Percentiles rank a stretch among this genome's conserved stretches.
Evolutionary conservation across 1,140 invertebrate genomes (phyloP).

Genomic region (Steinernema feltiae): DNA sequence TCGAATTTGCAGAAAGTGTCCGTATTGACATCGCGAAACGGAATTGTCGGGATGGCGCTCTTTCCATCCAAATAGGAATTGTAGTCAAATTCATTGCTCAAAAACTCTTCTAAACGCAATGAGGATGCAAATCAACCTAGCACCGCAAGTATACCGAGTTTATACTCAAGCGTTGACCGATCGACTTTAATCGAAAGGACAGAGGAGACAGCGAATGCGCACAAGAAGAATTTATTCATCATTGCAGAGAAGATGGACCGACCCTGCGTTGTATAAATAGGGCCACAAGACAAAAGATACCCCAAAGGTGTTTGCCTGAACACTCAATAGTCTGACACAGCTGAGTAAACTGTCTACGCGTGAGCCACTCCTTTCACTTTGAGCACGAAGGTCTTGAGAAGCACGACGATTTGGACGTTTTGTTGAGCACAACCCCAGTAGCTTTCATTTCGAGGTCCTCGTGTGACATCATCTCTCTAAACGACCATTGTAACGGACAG

Average conservation of each 20-base stretch:
- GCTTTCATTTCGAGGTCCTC: constrained; percentile 46
- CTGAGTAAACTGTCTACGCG: neutral
- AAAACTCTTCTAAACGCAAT: neutral
- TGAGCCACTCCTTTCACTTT: constrained; percentile 4
- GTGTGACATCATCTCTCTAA: constrained; percentile 46
- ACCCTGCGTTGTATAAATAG: neutral
- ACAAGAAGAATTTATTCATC: neutral
- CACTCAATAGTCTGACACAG: neutral
- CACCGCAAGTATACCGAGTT: neutral
- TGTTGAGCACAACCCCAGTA: constrained; percentile 39
- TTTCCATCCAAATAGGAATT: neutral
- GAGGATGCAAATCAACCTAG: neutral
- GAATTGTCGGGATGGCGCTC: neutral
- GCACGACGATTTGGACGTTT: constrained; percentile 29
- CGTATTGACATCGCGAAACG: neutral
- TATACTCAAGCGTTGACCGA: neutral
- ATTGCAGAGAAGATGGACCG: neutral
- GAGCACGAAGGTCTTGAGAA: constrained; percentile 30
- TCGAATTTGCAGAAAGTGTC: neutral
- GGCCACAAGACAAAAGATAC: neutral
- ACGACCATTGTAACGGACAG: too few species aligned
- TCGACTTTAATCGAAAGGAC: neutral
- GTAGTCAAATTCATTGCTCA: neutral
- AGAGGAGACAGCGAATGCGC: neutral
- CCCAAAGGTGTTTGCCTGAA: neutral